Conservation (phyloP, 2,797 vertebrate genomes). For the Sandelia bainsii region DNA sequence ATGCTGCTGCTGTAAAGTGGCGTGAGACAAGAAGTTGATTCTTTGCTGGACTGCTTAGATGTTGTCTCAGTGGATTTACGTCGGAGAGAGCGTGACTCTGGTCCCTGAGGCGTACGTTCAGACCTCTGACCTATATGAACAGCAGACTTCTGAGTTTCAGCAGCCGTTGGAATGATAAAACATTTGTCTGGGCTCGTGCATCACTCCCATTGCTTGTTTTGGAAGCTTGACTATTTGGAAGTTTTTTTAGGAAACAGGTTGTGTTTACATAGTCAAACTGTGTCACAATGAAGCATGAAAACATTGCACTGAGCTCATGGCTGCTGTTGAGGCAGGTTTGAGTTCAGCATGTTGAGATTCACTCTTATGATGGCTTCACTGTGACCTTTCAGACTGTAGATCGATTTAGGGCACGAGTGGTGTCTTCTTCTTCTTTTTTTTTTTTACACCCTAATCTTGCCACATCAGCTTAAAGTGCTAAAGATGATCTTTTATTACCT, state of each 20-base stretch:
- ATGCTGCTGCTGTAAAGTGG: constrained; percentile 20
- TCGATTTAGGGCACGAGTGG: too few relatives aligned
- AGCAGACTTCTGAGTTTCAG: not conserved
- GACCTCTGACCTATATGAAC: constrained; percentile 24
- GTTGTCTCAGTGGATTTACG: too few relatives aligned
- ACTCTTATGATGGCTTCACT: not conserved
- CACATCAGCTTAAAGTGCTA: too few relatives aligned
- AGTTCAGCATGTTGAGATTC: not conserved
- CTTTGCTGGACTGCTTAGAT: constrained; percentile 1
- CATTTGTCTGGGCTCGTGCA: constrained; percentile 5
- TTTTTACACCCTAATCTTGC: too few relatives aligned
- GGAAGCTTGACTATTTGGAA: not conserved
- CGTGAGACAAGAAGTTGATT: constrained; percentile 17
- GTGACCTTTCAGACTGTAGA: too few relatives aligned
- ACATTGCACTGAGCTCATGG: not conserved
- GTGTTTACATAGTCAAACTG: not conserved
- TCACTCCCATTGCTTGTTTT: not conserved
- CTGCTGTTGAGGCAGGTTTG: not conserved
- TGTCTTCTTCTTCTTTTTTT: too few relatives aligned
- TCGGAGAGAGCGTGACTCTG: too few relatives aligned
- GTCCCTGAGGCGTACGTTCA: constrained; percentile 22
- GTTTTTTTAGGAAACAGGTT: not conserved
- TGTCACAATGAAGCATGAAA: not conserved
- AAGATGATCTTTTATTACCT: too few relatives aligned
- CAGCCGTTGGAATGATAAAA: constrained; percentile 41